Evolutionary conservation across 2,797 vertebrate species (phyloP), one percentile per base, ranked within the genome.

Genomic region (Emydoidea blandingii): DNA sequence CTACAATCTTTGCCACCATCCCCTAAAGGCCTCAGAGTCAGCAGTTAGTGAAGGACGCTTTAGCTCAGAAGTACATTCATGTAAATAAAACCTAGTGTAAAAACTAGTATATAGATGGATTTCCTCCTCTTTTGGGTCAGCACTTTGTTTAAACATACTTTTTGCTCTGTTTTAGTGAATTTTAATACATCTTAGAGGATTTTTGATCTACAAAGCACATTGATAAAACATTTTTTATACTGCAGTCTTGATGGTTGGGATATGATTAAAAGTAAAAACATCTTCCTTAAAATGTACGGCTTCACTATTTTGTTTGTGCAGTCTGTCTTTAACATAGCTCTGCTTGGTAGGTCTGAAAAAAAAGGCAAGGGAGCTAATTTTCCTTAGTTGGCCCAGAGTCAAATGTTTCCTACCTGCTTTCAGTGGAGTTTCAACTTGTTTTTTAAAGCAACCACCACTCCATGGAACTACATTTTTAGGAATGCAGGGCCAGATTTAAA

Each of bases 351-450:
- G 25, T 81, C 37, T 54, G 79, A 25, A 52, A 15, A 15, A 15
- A 81, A 56, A 41, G 27, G 14, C 27, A 50, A 78, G 7, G 44
- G 7, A 49, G 21, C 15, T 44, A 19, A 44, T 79, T 29, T 50
- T 79, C 27, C 18, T 19, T 50, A 79, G 47, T 15, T 21, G 5
- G 34, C 34, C 16, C 23, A 54, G n/a, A 80, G 12, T n/a, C 15
- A 80, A 80, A 65, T 49, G 34, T 52, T n/a, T 53, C 52, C n/a
- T 54, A 27, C 6, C 27, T 27, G 34, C 8, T 41, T 41, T 27
- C 1, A 19, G 29, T 21, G 25, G 7, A 14, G 49, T 15, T 53
- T 4, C 1, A 0, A 1, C 1, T 6, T 5, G n/a, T 12, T 62
- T 4, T 80, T 79, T 21, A 72, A 81, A 2, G 52, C 92, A 85